A percentile compares a stretch with the other conserved stretches of the same genome.
Evolutionary conservation across 1,140 invertebrate species (phyloP).

Genomic region (Drosophila aff.): DNA sequence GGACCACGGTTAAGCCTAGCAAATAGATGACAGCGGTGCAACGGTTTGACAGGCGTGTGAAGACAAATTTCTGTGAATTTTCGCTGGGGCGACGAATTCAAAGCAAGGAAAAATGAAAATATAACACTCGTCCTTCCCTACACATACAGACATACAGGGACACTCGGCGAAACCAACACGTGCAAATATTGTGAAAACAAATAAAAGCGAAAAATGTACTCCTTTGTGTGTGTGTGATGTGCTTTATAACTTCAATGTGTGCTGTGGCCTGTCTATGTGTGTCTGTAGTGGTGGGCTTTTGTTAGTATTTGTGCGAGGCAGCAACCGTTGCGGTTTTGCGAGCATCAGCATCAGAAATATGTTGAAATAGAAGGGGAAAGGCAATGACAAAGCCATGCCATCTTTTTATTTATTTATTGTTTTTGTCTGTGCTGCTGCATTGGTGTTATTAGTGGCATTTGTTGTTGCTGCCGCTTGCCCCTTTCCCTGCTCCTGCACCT

Average conservation of each 20-base stretch:
- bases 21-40: slow-evolving; percentile 78
- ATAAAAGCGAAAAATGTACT: slow-evolving; percentile 67
- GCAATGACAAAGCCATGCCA: slow-evolving; percentile 73
- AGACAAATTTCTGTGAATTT: slow-evolving; percentile 78
- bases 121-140: slow-evolving; percentile 37
- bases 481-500: slow-evolving; percentile 10
- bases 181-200: slow-evolving; percentile 72
- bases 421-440: slow-evolving; percentile 81
- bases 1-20: slow-evolving; percentile 44
- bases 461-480: slow-evolving; percentile 35
- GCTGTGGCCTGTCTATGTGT: slow-evolving; percentile 10
- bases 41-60: slow-evolving; percentile 80
- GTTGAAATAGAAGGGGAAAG: slow-evolving; percentile 47
- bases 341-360: slow-evolving; percentile 58
- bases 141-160: slow-evolving; percentile 8
- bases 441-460: slow-evolving; percentile 75
- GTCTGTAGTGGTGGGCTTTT: slow-evolving; percentile 6
- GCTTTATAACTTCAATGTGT: slow-evolving; percentile 73
- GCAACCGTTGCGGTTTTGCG: slow-evolving; percentile 69
- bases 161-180: slow-evolving; percentile 38
- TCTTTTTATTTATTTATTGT: slow-evolving; percentile 83
- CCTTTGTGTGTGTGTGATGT: slow-evolving; percentile 33
- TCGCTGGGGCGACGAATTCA: slow-evolving; percentile 62
- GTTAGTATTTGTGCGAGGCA: slow-evolving; percentile 3
- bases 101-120: slow-evolving; percentile 65